Conservation (phyloP, 92 coral and sea anemone species). For the Zoanthus sansibaricus region DNA sequence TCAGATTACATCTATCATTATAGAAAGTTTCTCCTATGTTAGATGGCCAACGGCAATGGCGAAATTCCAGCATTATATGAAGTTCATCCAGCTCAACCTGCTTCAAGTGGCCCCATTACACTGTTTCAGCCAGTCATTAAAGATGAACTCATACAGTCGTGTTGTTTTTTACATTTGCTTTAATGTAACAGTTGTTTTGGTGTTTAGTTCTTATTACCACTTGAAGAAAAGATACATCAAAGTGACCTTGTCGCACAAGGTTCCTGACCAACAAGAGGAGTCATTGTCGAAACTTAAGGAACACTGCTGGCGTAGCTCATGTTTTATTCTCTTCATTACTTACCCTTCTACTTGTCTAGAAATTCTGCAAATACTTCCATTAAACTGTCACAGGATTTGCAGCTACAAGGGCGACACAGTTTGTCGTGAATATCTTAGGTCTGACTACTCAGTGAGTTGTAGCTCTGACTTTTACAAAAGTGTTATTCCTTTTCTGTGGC, state of each 20-base stretch:
- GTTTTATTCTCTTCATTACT: slow-evolving; percentile 55
- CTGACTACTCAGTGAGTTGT: slow-evolving; percentile 66
- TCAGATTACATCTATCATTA: slow-evolving; percentile 62
- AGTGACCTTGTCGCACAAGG: background rate
- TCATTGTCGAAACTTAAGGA: slow-evolving; percentile 23
- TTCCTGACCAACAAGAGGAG: background rate
- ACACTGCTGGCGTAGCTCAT: slow-evolving; percentile 53
- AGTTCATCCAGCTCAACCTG: slow-evolving; percentile 60
- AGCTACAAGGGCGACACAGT: slow-evolving; percentile 1
- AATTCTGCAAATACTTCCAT: slow-evolving; percentile 55
- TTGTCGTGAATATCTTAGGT: slow-evolving; percentile 57
- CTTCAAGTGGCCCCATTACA: slow-evolving; percentile 63
- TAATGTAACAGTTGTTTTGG: slow-evolving; percentile 23
- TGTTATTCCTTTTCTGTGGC: slow-evolving; percentile 9
- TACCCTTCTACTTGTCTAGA: slow-evolving; percentile 69
- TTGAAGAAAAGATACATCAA: slow-evolving; percentile 19
- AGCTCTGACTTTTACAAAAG: slow-evolving; percentile 55
- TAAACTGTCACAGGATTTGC: slow-evolving; percentile 66
- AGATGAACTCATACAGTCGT: slow-evolving; percentile 54
- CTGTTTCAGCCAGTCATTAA: slow-evolving; percentile 49
- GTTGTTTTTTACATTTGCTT: slow-evolving; percentile 39
- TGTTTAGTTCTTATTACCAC: slow-evolving; percentile 37
- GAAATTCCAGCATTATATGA: slow-evolving; percentile 58
- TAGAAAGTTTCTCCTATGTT: slow-evolving; percentile 69
- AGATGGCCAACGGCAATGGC: slow-evolving; percentile 62